These are phyloP conservation scores for Amyelois transitella DNA, from an alignment of 1,140 invertebrate species.

Conservation along the genomic window DNA sequence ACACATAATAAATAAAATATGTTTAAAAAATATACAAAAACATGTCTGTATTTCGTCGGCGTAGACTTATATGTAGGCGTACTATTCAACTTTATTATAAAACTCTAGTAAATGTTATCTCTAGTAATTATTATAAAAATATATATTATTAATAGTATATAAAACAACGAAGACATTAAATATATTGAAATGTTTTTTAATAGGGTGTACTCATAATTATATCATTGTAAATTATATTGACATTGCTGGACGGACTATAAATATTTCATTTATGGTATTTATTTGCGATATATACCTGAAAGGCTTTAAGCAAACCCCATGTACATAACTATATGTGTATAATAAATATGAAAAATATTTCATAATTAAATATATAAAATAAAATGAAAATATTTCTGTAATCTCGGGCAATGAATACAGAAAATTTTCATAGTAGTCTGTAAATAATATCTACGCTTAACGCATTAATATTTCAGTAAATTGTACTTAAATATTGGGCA, in stretches of 20 bases:
- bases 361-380: constrained; percentile 8
- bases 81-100: background rate
- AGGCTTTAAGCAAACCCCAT: constrained; percentile 20
- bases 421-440: constrained; percentile 24
- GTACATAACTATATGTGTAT: constrained; percentile 3
- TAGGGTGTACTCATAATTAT: background rate
- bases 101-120: background rate
- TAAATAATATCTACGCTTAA: background rate
- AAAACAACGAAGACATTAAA: constrained; percentile 7
- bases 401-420: constrained; percentile 60
- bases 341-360: background rate
- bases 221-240: constrained; percentile 14
- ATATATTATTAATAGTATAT: background rate
- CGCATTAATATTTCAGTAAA: background rate
- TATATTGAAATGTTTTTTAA: background rate
- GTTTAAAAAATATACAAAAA: no score
- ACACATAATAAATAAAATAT: no score
- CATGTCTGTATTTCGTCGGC: no score
- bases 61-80: background rate
- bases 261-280: constrained; percentile 11
- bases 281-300: background rate
- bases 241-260: constrained; percentile 66
- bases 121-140: background rate
- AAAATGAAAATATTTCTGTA: constrained; percentile 36
- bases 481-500: no score